Evolutionary conservation across 37 sponge, comb jelly and placozoan genomes (phyloP).

Genomic region (Beroe forskalii): DNA sequence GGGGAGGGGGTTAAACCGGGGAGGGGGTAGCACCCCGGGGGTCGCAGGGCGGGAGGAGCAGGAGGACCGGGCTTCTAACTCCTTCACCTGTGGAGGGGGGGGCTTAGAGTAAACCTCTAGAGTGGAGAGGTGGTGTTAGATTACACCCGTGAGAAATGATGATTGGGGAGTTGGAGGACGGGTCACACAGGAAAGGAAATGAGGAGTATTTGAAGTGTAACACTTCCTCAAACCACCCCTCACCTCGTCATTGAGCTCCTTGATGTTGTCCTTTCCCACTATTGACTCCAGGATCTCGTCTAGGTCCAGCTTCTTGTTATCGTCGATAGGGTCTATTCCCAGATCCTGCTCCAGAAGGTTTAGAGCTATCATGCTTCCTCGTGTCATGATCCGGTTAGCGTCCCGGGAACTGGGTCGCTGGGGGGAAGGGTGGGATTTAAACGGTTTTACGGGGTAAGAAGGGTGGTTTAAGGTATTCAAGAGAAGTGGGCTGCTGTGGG

Average conservation of each 20-base stretch:
- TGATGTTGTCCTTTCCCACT: conserved; percentile 28
- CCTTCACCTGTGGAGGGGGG: not conserved
- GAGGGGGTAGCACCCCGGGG: too few relatives aligned
- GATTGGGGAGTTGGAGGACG: too few relatives aligned
- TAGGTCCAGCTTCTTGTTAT: not conserved
- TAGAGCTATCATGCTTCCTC: conserved; percentile 51
- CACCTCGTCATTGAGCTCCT: conserved; percentile 15
- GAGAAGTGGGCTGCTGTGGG: too few relatives aligned
- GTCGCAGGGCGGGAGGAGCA: conserved; percentile 13
- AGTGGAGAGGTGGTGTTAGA: too few relatives aligned
- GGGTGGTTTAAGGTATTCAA: too few relatives aligned
- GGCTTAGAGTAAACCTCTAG: not conserved
- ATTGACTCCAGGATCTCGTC: conserved; percentile 12
- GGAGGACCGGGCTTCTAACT: conserved; percentile 27
- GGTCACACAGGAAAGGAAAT: too few relatives aligned
- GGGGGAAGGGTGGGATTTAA: not conserved
- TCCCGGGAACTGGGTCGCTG: not conserved
- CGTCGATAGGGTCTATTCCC: conserved; percentile 49
- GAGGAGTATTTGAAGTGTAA: not conserved
- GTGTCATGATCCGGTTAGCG: not conserved
- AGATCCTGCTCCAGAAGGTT: conserved; percentile 50
- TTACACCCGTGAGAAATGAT: too few relatives aligned
- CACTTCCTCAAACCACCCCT: too few relatives aligned
- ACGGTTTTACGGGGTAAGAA: not conserved
- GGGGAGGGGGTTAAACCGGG: too few relatives aligned